Conservation (phyloP, 1,140 invertebrate genomes). For the Aphelinus certus region DNA sequence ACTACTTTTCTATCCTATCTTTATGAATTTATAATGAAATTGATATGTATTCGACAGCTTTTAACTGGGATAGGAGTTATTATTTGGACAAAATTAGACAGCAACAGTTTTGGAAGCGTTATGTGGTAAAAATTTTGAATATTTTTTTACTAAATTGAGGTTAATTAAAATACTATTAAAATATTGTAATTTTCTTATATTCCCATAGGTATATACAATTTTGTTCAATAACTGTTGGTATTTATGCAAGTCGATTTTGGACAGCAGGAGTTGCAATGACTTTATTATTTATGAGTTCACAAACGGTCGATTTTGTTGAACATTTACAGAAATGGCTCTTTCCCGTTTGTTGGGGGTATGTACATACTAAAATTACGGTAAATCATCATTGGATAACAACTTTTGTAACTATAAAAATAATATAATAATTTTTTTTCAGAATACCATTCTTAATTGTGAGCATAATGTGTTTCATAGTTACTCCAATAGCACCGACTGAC, state of each 20-base stretch:
- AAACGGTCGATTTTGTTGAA: constrained; percentile 82
- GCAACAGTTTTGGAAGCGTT: constrained; percentile 43
- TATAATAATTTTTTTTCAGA: constrained; percentile 52
- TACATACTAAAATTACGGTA: constrained; percentile 27
- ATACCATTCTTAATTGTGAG: constrained; percentile 65
- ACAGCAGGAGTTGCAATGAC: constrained; percentile 82
- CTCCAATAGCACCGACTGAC: constrained; percentile 46
- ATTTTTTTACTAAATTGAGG: too few species aligned
- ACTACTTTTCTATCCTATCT: background rate
- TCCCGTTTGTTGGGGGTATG: constrained; percentile 81
- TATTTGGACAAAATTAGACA: constrained; percentile 59
- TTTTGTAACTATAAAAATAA: too few species aligned
- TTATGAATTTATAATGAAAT: constrained; percentile 3
- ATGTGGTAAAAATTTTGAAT: constrained; percentile 51
- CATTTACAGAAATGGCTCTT: constrained; percentile 77
- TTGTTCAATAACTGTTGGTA: constrained; percentile 75
- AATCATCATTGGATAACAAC: too few species aligned
- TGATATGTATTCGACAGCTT: constrained; percentile 43
- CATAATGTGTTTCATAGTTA: constrained; percentile 51
- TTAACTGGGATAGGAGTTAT: constrained; percentile 55
- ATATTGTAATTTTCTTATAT: background rate
- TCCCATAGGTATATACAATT: constrained; percentile 74
- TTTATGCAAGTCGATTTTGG: constrained; percentile 84
- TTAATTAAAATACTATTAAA: background rate
- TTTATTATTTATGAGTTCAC: constrained; percentile 82